Base-by-base conservation (phyloP, 1,140 invertebrate genomes). In the Adoxophyes honmai region DNA sequence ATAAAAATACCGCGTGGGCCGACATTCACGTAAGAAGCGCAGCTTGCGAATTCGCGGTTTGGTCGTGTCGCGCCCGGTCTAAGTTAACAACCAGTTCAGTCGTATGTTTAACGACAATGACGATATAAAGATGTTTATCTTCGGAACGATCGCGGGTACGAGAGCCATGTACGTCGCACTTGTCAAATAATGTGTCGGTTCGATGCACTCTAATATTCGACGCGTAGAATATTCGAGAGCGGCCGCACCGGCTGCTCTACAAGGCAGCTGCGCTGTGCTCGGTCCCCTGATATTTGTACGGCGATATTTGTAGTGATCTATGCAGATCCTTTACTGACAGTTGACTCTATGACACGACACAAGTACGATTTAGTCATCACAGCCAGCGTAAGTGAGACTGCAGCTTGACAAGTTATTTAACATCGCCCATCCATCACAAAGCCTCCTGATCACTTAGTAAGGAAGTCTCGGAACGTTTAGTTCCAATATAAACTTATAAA, bases 171-270 rank as follows among this genome's bases (percentile, higher is more conserved):
- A 28, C 21, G 21, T 28, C 58, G 48, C 58, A 48, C 55, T 54
- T 52, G 57, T 63, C 57, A 60, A 52, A 67, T 28, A 28, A 28
- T 44, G 60, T 42, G 55, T 36, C 38, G 48, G 60, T 65, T 59
- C 64, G 63, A 61, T 69, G 63, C 63, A 69, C 63, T 61, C n/a
- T 28, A 28, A 28, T 28, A 28, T 28, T 28, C 6, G 21, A 28
- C 21, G 21, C 21, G 21, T 28, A 28, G 21, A 28, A 28, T 28
- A 28, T 28, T 28, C 21, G 21, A 28, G 21, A 28, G 21, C 21
- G 6, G 6, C 21, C 21, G 21, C 21, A 28, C 21, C 21, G 21
- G 2, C 21, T 28, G 21, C 21, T 28, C 2, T 28, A 28, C 21
- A 28, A 6, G 2, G 21, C 21, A 3, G 21, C 6, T 28, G 6